phyloP scores from a whole-genome alignment of 1,140 invertebrate genomes.

The Drosophila bipectinata region DNA sequence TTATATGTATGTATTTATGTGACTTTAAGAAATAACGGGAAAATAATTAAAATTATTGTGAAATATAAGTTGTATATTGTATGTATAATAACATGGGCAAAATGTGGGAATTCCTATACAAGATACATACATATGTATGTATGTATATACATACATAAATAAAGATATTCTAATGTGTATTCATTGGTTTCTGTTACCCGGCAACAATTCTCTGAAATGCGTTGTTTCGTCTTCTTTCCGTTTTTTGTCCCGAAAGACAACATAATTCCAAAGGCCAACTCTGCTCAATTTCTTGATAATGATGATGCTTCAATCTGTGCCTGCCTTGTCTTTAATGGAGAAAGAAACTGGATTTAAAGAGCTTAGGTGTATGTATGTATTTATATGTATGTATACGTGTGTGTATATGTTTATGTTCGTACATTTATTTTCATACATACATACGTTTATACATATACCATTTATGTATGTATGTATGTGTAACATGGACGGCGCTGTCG shows the following conservation, averaged over 20 bases:
- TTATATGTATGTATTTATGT: no score
- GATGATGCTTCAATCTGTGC: slow-evolving; percentile 53
- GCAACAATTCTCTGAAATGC: slow-evolving; percentile 15
- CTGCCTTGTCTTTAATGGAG: slow-evolving; percentile 46
- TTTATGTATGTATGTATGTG: background rate
- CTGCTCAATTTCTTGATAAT: slow-evolving; percentile 54
- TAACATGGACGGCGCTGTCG: no score
- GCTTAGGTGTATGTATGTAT: slow-evolving; percentile 4
- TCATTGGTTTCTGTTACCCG: background rate
- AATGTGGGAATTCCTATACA: no score
- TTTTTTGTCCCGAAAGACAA: slow-evolving; percentile 27
- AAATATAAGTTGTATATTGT: no score
- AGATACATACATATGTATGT: slow-evolving; percentile 2
- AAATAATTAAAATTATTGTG: no score
- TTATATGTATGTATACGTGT: slow-evolving; percentile 8
- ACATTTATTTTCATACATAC: background rate
- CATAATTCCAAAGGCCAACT: slow-evolving; percentile 42
- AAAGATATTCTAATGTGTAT: background rate
- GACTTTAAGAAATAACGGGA: no score
- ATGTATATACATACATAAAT: background rate
- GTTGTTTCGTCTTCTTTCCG: slow-evolving; percentile 17
- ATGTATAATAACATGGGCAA: no score
- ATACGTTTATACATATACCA: slow-evolving; percentile 4
- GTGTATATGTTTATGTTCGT: slow-evolving; percentile 5
- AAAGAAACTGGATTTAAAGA: slow-evolving; percentile 51